phyloP scores from a whole-genome alignment of 2,888 invertebrate species.

The Andrena minutula region DNA sequence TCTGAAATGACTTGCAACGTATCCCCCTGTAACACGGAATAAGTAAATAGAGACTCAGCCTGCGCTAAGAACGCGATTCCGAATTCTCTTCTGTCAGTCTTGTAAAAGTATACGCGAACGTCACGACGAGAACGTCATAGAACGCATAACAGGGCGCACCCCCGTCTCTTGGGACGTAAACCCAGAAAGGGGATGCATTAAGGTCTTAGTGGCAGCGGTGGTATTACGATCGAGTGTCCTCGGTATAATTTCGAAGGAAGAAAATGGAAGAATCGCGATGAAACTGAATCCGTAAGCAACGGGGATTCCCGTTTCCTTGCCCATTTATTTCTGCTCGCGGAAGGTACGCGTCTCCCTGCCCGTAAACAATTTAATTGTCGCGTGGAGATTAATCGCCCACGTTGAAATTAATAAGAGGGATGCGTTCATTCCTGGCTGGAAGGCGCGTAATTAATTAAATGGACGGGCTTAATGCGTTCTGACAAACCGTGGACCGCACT shows the following conservation, averaged over 20 bases:
- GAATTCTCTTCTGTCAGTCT: no score
- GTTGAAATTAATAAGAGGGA: conserved; percentile 77
- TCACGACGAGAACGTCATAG: neutral
- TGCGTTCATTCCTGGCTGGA: conserved; percentile 73
- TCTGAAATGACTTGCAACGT: no score
- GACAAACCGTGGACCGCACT: conserved; percentile 71
- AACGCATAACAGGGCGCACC: neutral
- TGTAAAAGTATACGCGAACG: neutral
- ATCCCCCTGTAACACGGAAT: no score
- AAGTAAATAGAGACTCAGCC: no score
- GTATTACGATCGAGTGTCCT: conserved; percentile 49
- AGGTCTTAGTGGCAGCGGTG: conserved; percentile 14
- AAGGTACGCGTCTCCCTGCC: conserved; percentile 51
- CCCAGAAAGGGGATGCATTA: conserved; percentile 40
- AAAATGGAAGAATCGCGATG: conserved; percentile 32
- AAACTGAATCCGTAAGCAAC: conserved; percentile 50
- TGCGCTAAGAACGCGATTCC: no score
- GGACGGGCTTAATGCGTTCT: conserved; percentile 69
- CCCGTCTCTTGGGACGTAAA: neutral
- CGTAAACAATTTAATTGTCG: conserved; percentile 75
- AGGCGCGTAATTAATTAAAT: conserved; percentile 76
- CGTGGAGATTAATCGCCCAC: conserved; percentile 73
- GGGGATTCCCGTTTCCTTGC: conserved; percentile 25
- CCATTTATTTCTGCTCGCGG: conserved; percentile 67
- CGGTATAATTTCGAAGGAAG: conserved; percentile 55